Evolutionary conservation across 2,888 invertebrate genomes (phyloP).

Genomic region (Dasypogon diadema): DNA sequence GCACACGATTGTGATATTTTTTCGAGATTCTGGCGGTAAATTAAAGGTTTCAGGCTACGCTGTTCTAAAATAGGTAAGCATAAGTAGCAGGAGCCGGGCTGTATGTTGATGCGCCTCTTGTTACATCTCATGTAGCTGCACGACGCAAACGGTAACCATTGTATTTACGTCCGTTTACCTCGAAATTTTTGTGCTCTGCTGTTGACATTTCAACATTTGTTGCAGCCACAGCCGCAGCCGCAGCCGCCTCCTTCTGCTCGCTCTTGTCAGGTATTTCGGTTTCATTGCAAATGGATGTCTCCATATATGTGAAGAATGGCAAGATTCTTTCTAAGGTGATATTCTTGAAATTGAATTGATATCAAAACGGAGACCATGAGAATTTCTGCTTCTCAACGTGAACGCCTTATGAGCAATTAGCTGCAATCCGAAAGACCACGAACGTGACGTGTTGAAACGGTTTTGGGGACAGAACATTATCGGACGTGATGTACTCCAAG

Average conservation of each 20-base stretch:
- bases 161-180: constrained; percentile 48
- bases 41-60: constrained; percentile 50
- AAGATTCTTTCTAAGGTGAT: constrained; percentile 27
- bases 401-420: constrained; percentile 46
- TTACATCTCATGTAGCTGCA: constrained; percentile 46
- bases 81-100: constrained; percentile 13
- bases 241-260: constrained; percentile 9
- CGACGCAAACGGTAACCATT: constrained; percentile 50
- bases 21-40: constrained; percentile 55
- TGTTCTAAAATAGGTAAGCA: constrained; percentile 52
- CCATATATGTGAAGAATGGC: constrained; percentile 49
- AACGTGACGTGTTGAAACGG: constrained; percentile 46
- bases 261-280: constrained; percentile 28
- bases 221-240: constrained; percentile 6
- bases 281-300: constrained; percentile 39
- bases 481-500: constrained; percentile 35
- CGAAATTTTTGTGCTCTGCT: constrained; percentile 46
- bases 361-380: constrained; percentile 37
- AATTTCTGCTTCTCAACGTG: neutral
- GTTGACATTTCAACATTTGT: constrained; percentile 49
- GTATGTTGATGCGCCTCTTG: constrained; percentile 38
- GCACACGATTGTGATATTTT: constrained; percentile 56
- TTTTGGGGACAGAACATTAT: constrained; percentile 23
- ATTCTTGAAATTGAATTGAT: constrained; percentile 41
- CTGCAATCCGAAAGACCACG: constrained; percentile 20